phyloP scores from a whole-genome alignment of 2,113 vertebrate species.

The Ifrita kowaldi region DNA sequence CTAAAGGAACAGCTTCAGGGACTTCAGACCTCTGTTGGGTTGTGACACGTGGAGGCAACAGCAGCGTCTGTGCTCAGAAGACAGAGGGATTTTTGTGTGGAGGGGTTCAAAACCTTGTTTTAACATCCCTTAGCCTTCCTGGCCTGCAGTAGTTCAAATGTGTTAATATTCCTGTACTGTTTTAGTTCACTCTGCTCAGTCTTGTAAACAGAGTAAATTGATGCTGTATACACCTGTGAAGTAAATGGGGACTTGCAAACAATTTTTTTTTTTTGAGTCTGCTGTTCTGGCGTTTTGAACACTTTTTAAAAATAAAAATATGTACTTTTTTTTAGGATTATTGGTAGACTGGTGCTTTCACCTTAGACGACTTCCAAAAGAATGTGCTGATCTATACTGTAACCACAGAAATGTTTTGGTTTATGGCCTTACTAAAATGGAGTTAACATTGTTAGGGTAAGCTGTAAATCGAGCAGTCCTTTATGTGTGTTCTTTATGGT shows the following conservation, averaged over 20 bases:
- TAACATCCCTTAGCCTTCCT: not conserved
- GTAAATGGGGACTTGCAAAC: not conserved
- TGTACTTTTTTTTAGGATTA: not conserved
- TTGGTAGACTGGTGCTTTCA: not conserved
- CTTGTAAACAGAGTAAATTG: not conserved
- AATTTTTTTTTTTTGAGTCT: not conserved
- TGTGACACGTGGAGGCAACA: not conserved
- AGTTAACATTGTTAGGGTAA: not conserved
- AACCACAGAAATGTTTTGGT: not conserved
- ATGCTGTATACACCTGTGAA: not conserved
- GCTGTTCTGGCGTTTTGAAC: not conserved
- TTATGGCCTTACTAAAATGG: not conserved
- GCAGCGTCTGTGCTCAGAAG: not conserved
- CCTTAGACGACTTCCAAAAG: not conserved
- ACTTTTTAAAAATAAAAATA: not conserved
- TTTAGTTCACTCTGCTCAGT: not conserved
- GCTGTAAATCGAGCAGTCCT: not conserved
- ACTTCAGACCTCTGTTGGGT: not conserved
- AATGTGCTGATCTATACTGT: not conserved
- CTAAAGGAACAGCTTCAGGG: not conserved
- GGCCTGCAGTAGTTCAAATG: not conserved
- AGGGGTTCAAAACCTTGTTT: not conserved
- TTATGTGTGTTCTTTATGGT: not conserved
- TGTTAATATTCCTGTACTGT: not conserved
- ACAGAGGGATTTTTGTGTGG: not conserved